A percentile compares a stretch with the other conserved stretches of the same genome.
Conservation (phyloP, 2,113 vertebrate genomes). For the Candoia aspera region DNA sequence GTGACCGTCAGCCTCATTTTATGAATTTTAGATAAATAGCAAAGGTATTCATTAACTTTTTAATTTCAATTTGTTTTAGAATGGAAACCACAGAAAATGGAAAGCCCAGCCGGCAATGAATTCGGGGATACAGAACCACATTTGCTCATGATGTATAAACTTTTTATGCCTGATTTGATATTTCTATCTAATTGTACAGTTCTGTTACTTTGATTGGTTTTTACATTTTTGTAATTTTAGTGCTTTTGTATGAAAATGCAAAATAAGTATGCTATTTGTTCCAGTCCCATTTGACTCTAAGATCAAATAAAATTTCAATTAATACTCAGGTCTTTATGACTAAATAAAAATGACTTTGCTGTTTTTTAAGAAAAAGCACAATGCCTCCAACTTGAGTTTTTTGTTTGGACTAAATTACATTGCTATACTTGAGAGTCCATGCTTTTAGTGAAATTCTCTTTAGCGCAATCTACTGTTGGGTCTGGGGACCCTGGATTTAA, state of each 20-base stretch:
- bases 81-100: slow-evolving; percentile 94
- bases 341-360: slow-evolving; percentile 42
- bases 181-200: slow-evolving; percentile 70
- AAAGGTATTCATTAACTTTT: not conserved
- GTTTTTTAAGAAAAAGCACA: not conserved
- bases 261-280: slow-evolving; percentile 52
- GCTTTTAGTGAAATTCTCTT: not conserved
- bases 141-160: slow-evolving; percentile 50
- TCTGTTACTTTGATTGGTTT: slow-evolving; percentile 64
- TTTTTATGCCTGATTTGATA: slow-evolving; percentile 66
- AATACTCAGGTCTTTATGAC: slow-evolving; percentile 53
- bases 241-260: slow-evolving; percentile 71
- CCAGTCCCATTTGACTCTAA: slow-evolving; percentile 19
- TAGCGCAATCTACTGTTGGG: not conserved
- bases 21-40: not conserved
- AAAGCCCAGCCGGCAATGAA: slow-evolving; percentile 89
- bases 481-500: not conserved
- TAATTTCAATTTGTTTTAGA: slow-evolving; percentile 71
- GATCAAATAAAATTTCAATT: slow-evolving; percentile 37
- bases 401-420: not conserved
- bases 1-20: not conserved
- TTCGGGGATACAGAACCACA: slow-evolving; percentile 40
- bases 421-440: not conserved
- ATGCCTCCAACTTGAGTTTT: not conserved
- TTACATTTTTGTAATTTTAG: slow-evolving; percentile 73